Base-by-base conservation (phyloP, 2,797 vertebrate genomes). In the Falco berigora region DNA sequence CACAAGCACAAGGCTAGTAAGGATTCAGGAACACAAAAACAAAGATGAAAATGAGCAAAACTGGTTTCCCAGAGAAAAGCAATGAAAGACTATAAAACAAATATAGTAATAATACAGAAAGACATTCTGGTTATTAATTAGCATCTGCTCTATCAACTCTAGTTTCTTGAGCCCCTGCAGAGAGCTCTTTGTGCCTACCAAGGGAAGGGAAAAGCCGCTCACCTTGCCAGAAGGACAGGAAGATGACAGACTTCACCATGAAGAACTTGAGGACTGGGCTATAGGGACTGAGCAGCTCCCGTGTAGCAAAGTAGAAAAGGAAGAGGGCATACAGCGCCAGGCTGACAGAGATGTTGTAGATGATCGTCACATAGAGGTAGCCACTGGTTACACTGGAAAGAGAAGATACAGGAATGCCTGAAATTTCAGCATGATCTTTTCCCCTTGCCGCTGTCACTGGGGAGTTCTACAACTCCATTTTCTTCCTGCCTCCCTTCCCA, bases 181-280 rank as follows among this genome's bases (percentile, higher is more conserved):
- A 88, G 69, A 63, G 20, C 63, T 17, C 64, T 89, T 25, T 46
- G 34, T 64, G 15, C 19, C 79, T 79, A 61, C 22, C 17, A 72
- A 63, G 27, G 32, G 25, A 84, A 79, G 20, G 28, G 34, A 80
- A 82, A 73, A 63, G 47, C 63, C 73, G 56, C 97, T 97, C 89
- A 99, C 99, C 99, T 98, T 99, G 99, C 99, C 99, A 99, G 98
- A 99, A 99, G 94, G 99, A 99, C 85, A 99, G 98, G 95, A 99
- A 99, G 97, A 99, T 99, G 97, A 99, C 99, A 0, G 99, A 99
- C 96, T 99, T 99, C 97, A 99, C 99, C 99, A 99, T 99, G 97
- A 99, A 98, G 98, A 99, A 99, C 98, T 99, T 99, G 96, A 99
- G 99, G 97, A 99, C 98, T 5, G 99, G 99, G 93, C 98, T 99